These are phyloP conservation scores for Catharus ustulatus DNA, from an alignment of 2,797 vertebrate species.

Conservation along the genomic window DNA sequence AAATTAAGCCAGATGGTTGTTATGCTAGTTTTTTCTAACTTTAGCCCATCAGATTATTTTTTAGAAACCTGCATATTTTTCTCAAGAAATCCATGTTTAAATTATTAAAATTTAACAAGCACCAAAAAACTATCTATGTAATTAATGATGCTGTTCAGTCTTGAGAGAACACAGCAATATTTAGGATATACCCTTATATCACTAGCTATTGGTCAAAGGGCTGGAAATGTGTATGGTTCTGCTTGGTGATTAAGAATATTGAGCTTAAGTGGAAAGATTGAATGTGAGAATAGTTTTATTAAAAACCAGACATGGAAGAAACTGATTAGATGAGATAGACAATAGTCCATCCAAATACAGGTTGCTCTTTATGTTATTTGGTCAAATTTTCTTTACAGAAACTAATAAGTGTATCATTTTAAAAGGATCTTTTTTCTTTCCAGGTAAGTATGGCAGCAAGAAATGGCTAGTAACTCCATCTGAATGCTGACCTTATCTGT, in stretches of 20 bases:
- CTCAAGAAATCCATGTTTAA: neutral
- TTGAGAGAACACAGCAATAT: neutral
- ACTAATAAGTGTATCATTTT: neutral
- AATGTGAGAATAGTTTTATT: neutral
- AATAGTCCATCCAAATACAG: neutral
- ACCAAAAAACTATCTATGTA: neutral
- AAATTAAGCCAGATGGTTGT: neutral
- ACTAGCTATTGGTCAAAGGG: neutral
- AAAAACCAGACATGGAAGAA: neutral
- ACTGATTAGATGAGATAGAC: neutral
- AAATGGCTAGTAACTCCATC: neutral
- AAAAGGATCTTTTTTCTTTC: neutral
- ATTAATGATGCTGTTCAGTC: neutral
- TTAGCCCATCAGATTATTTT: neutral
- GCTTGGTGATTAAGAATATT: neutral
- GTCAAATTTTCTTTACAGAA: neutral
- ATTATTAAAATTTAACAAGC: neutral
- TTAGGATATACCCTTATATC: neutral
- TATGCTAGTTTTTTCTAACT: neutral
- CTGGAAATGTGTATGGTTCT: neutral
- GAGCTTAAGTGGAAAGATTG: neutral
- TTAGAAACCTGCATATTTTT: neutral
- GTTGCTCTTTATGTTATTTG: neutral
- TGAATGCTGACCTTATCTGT: neutral
- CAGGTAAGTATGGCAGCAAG: neutral